A percentile compares a stretch with the other conserved stretches of the same genome.
phyloP scores from a whole-genome alignment of 2,888 invertebrate genomes.

The Lucinisca nassula region DNA sequence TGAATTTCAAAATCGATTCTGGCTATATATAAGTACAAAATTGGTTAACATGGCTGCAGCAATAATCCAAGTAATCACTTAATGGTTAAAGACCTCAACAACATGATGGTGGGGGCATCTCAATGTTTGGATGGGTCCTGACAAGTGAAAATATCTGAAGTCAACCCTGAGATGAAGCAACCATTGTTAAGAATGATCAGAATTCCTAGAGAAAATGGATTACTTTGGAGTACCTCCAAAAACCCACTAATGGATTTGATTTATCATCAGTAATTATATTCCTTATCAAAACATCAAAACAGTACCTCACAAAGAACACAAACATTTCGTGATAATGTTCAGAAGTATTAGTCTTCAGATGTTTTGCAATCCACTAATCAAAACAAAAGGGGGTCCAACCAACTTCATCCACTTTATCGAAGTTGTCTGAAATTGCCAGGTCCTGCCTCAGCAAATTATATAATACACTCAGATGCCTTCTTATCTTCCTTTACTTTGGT shows the following conservation, averaged over 20 bases:
- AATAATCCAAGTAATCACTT: too few species aligned
- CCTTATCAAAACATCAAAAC: slow-evolving; percentile 17
- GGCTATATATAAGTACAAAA: too few species aligned
- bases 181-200: slow-evolving; percentile 1
- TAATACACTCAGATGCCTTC: too few species aligned
- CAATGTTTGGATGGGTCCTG: not conserved
- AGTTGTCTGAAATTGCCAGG: too few species aligned
- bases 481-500: too few species aligned
- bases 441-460: too few species aligned
- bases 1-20: too few species aligned
- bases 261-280: slow-evolving; percentile 14
- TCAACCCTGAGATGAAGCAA: not conserved
- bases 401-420: not conserved
- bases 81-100: too few species aligned
- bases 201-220: slow-evolving; percentile 7
- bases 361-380: not conserved
- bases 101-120: not conserved
- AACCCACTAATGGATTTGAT: slow-evolving; percentile 12
- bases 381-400: slow-evolving; percentile 6
- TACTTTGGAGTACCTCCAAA: slow-evolving; percentile 1
- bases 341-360: not conserved
- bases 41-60: too few species aligned
- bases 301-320: not conserved
- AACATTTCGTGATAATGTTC: not conserved
- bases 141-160: not conserved